Percentiles rank a stretch among this genome's conserved stretches.
These are phyloP conservation scores for Benthosema pterotum DNA, from an alignment of 2,797 vertebrate genomes.

Conservation along the genomic window DNA sequence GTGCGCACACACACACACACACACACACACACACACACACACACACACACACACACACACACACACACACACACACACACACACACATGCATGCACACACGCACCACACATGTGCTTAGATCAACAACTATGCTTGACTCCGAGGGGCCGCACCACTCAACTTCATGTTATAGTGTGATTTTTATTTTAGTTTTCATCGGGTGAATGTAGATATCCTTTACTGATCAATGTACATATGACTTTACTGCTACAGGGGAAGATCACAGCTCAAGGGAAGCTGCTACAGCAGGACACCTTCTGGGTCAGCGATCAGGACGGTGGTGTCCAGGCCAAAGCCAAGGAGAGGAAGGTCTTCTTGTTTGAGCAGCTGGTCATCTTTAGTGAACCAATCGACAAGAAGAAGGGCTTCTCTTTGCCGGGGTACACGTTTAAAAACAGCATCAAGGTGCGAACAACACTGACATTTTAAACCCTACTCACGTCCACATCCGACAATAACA, in stretches of 20 bases:
- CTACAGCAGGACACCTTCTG: constrained; percentile 90
- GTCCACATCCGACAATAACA: too few relatives aligned
- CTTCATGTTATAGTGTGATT: too few relatives aligned
- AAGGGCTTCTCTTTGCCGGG: constrained; percentile 84
- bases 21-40: too few relatives aligned
- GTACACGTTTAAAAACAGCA: constrained; percentile 91
- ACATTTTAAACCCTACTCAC: neutral
- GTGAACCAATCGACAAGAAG: constrained; percentile 90
- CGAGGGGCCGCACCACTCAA: too few relatives aligned
- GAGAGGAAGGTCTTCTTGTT: constrained; percentile 92
- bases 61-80: too few relatives aligned
- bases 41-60: too few relatives aligned
- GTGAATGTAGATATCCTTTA: neutral
- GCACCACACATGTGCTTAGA: too few relatives aligned
- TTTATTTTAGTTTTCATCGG: too few relatives aligned
- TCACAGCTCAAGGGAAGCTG: constrained; percentile 92
- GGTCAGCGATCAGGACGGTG: constrained; percentile 83
- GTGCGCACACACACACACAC: too few relatives aligned
- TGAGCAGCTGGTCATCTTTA: constrained; percentile 92
- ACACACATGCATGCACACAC: too few relatives aligned
- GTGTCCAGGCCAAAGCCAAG: constrained; percentile 79
- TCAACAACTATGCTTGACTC: too few relatives aligned
- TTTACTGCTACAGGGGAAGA: constrained; percentile 81
- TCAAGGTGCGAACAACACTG: constrained; percentile 79
- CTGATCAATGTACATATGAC: neutral